Evolutionary conservation across 2,113 vertebrate genomes (phyloP).

Genomic region (Elephas maximus): DNA sequence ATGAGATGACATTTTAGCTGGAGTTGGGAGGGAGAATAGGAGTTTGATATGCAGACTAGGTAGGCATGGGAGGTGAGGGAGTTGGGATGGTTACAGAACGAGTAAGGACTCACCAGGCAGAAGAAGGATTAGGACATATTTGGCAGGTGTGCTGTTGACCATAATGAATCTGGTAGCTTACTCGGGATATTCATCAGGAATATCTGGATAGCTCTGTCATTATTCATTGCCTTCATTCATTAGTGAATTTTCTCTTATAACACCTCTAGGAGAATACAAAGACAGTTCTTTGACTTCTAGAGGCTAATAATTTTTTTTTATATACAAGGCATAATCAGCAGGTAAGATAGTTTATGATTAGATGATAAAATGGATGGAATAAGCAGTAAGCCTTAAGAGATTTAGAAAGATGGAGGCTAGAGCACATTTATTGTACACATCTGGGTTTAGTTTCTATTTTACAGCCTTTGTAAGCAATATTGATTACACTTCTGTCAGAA

Average conservation of each 20-base stretch:
- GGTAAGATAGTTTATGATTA: not conserved
- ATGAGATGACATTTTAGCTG: conserved; percentile 30
- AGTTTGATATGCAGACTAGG: not conserved
- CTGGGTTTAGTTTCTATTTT: not conserved
- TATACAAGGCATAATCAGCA: not conserved
- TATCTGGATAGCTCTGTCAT: not conserved
- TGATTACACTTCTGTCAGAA: not conserved
- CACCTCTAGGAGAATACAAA: not conserved
- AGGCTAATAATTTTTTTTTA: not conserved
- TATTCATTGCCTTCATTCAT: not conserved
- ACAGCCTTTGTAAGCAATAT: not conserved
- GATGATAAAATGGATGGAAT: not conserved
- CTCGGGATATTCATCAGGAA: not conserved
- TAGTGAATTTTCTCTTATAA: not conserved
- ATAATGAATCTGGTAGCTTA: not conserved
- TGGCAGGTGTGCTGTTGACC: not conserved
- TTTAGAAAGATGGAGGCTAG: not conserved
- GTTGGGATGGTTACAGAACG: not conserved
- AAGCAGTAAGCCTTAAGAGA: not conserved
- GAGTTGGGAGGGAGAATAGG: conserved; percentile 21
- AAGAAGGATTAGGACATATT: not conserved
- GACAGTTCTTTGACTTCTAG: not conserved
- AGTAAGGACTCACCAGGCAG: not conserved
- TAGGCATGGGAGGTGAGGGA: not conserved
- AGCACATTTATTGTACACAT: not conserved